Percentiles rank a stretch among this genome's conserved stretches.
Evolutionary conservation across 92 coral and sea anemone genomes (phyloP).

Genomic region (Zoanthus gigantus): DNA sequence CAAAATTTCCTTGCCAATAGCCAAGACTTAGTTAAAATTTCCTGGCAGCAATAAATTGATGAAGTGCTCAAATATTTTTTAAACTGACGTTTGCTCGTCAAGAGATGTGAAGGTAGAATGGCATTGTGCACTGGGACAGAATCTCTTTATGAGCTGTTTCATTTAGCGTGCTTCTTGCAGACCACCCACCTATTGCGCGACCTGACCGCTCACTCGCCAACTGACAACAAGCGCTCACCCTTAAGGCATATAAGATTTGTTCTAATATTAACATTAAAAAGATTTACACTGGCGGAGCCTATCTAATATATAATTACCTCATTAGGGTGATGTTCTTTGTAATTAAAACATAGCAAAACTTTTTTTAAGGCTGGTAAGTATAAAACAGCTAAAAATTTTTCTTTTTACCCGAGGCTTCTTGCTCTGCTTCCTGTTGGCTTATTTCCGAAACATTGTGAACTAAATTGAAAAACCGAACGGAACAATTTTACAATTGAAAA

Average conservation of each 20-base stretch:
- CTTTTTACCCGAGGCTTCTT: slow-evolving; percentile 3
- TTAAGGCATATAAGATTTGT: slow-evolving; percentile 75
- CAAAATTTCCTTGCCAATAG: background rate
- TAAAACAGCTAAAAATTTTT: background rate
- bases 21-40: background rate
- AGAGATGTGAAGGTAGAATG: slow-evolving; percentile 48
- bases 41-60: background rate
- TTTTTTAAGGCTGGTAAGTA: slow-evolving; percentile 80
- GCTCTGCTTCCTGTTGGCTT: background rate
- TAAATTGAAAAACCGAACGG: slow-evolving; percentile 35
- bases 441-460: background rate
- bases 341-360: slow-evolving; percentile 91
- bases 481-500: slow-evolving; percentile 17
- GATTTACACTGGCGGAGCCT: slow-evolving; percentile 77
- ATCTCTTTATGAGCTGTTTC: slow-evolving; percentile 71
- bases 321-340: slow-evolving; percentile 86
- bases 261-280: slow-evolving; percentile 91
- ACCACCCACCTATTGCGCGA: slow-evolving; percentile 88
- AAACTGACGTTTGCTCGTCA: slow-evolving; percentile 8
- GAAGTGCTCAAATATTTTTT: slow-evolving; percentile 1
- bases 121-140: slow-evolving; percentile 53
- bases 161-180: slow-evolving; percentile 72
- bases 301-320: slow-evolving; percentile 88
- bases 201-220: slow-evolving; percentile 66
- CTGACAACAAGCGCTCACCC: slow-evolving; percentile 79